Evolutionary conservation across 2,797 vertebrate species (phyloP).

Genomic region (Pseudochirops corinnae): DNA sequence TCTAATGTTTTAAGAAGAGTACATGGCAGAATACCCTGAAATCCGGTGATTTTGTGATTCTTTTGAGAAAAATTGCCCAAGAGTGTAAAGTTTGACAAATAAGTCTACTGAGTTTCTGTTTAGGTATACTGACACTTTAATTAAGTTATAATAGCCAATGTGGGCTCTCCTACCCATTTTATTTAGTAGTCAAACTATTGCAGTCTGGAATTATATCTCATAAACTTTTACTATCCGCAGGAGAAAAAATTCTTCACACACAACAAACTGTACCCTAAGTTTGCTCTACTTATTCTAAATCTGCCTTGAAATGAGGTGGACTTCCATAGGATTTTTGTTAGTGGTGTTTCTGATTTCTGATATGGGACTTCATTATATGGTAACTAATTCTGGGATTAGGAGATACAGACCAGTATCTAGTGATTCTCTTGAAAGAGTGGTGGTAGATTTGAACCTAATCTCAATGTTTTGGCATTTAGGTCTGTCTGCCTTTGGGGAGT

Average conservation of each 20-base stretch:
- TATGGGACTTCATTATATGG: not conserved
- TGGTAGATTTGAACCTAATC: not conserved
- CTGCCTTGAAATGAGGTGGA: not conserved
- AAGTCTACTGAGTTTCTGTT: not conserved
- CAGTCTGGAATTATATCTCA: not conserved
- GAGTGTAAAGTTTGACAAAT: not conserved
- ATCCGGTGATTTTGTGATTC: not conserved
- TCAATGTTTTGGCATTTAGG: not conserved
- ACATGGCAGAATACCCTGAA: not conserved
- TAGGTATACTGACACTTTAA: not conserved
- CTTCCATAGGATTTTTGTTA: not conserved
- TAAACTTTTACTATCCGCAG: not conserved
- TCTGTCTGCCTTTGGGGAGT: conserved; percentile 2
- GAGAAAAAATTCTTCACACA: not conserved
- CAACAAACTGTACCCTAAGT: not conserved
- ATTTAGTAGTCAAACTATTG: not conserved
- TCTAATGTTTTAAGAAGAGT: not conserved
- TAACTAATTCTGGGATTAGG: conserved; percentile 1
- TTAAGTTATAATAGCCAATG: not conserved
- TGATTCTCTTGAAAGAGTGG: not conserved
- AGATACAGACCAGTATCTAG: not conserved
- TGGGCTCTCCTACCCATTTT: not conserved
- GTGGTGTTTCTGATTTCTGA: not conserved
- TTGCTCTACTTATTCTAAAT: not conserved
- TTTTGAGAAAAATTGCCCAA: not conserved